Conservation (phyloP, 2,797 vertebrate genomes). For the Rousettus madagascariensis region DNA sequence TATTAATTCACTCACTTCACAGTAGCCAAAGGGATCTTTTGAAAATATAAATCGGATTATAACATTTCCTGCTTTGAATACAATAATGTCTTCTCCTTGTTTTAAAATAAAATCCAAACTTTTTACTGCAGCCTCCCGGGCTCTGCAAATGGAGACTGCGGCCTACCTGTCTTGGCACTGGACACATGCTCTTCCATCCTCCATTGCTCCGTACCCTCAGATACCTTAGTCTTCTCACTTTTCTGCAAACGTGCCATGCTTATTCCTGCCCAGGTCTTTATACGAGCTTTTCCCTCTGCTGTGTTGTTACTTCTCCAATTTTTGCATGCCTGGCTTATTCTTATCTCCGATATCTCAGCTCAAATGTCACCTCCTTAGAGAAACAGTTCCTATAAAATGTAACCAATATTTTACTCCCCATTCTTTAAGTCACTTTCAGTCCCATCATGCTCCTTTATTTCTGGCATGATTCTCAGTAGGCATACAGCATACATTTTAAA, state of each 20-base stretch:
- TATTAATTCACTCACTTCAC: not conserved
- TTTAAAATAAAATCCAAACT: slow-evolving; percentile 11
- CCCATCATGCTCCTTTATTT: not conserved
- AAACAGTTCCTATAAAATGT: not conserved
- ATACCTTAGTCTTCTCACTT: not conserved
- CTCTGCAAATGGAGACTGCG: not conserved
- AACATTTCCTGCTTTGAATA: not conserved
- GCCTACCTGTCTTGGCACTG: not conserved
- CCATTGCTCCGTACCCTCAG: not conserved
- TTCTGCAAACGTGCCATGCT: not conserved
- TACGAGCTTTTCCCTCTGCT: not conserved
- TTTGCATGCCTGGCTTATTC: not conserved
- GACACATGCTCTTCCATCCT: not conserved
- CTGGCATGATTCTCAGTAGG: not conserved
- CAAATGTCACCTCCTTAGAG: not conserved
- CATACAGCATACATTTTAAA: not conserved
- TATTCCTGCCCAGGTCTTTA: not conserved
- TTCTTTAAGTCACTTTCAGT: not conserved
- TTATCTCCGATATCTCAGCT: not conserved
- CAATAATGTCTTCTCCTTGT: not conserved
- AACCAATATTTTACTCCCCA: not conserved
- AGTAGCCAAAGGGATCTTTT: not conserved
- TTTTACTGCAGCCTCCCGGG: not conserved
- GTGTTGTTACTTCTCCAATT: not conserved
- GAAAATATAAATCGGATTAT: not conserved